phyloP scores from a whole-genome alignment of 2,888 invertebrate genomes.

The Rhagonycha lutea region DNA sequence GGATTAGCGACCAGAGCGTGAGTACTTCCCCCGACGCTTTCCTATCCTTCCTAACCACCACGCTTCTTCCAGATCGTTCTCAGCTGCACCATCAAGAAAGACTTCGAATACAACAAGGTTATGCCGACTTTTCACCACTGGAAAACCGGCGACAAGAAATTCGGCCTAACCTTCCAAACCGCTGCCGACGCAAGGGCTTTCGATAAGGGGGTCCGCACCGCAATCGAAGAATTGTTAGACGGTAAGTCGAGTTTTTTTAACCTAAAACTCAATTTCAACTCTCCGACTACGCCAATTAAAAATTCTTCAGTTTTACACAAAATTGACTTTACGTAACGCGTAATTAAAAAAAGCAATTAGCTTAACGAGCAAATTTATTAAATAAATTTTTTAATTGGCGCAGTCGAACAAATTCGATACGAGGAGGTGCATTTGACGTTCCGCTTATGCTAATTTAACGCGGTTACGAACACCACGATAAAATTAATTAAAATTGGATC shows the following conservation, averaged over 20 bases:
- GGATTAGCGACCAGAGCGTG: constrained; percentile 91
- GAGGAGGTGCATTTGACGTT: not conserved
- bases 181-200: constrained; percentile 93
- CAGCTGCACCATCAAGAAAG: constrained; percentile 92
- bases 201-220: constrained; percentile 87
- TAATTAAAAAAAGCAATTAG: constrained; percentile 9
- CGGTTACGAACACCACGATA: not conserved
- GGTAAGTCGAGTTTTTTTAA: constrained; percentile 64
- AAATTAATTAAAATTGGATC: not conserved
- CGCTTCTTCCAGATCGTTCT: constrained; percentile 75
- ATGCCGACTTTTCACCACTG: constrained; percentile 99
- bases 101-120: constrained; percentile 95
- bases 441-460: not conserved
- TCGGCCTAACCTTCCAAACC: constrained; percentile 94
- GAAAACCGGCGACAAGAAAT: constrained; percentile 93
- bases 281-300: not conserved
- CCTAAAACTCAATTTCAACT: no score
- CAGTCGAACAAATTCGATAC: not conserved
- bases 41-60: not conserved
- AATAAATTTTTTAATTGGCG: not conserved
- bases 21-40: constrained; percentile 46
- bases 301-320: not conserved
- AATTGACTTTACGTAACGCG: not conserved
- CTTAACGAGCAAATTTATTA: not conserved
- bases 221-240: constrained; percentile 87